A percentile compares a stretch with the other conserved stretches of the same genome.
These are phyloP conservation scores for Podotricha telesiphe DNA, from an alignment of 2,888 invertebrate genomes.

Conservation along the genomic window DNA sequence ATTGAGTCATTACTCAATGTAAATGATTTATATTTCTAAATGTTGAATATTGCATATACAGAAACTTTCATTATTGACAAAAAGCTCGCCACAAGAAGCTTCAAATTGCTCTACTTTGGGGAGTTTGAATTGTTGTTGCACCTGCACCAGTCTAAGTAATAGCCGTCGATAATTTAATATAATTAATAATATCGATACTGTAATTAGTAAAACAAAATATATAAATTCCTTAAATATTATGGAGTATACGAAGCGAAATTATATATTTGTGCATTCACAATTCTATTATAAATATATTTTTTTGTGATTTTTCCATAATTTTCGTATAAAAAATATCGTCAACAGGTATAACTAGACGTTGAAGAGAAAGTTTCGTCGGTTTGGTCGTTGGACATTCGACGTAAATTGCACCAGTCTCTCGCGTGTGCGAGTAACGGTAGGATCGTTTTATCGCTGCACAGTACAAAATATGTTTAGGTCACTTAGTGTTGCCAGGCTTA, in stretches of 20 bases:
- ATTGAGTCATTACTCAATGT: too few species aligned
- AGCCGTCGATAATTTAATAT: not conserved
- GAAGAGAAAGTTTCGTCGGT: slow-evolving; percentile 54
- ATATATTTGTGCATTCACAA: slow-evolving; percentile 79
- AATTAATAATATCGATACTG: slow-evolving; percentile 56
- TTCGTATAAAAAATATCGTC: slow-evolving; percentile 63
- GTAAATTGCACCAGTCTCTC: slow-evolving; percentile 74
- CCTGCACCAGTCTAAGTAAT: too few species aligned
- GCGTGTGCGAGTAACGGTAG: slow-evolving; percentile 78
- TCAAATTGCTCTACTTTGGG: too few species aligned
- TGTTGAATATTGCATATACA: too few species aligned
- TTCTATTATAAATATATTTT: slow-evolving; percentile 54
- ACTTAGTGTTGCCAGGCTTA: slow-evolving; percentile 39
- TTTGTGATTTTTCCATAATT: slow-evolving; percentile 68
- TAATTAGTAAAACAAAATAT: slow-evolving; percentile 69
- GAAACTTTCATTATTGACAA: too few species aligned
- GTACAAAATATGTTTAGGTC: slow-evolving; percentile 69
- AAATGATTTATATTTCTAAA: too few species aligned
- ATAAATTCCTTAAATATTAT: slow-evolving; percentile 70
- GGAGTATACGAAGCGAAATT: slow-evolving; percentile 68
- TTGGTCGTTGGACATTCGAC: slow-evolving; percentile 64
- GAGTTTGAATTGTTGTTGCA: too few species aligned
- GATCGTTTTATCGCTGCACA: slow-evolving; percentile 75
- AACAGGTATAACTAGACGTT: slow-evolving; percentile 64
- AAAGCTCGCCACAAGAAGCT: too few species aligned